Evolutionary conservation across 2,113 vertebrate genomes (phyloP).

Genomic region (Pluvianellus socialis): DNA sequence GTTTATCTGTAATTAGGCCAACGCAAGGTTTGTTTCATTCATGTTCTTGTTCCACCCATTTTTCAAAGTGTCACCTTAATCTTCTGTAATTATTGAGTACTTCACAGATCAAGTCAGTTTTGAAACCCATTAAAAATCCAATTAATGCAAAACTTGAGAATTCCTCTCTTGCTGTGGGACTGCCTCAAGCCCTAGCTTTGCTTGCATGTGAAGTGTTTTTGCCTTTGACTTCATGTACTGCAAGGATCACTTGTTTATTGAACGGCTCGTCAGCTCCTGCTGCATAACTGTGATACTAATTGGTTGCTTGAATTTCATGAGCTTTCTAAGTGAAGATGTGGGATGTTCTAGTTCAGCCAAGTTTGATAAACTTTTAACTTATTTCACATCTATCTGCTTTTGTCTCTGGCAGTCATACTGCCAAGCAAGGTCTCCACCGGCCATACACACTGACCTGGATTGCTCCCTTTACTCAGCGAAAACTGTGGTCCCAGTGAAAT

Average conservation of each 20-base stretch:
- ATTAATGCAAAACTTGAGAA: slow-evolving; percentile 49
- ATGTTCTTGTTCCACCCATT: background rate
- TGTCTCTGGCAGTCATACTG: background rate
- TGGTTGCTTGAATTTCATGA: background rate
- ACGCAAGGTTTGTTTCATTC: background rate
- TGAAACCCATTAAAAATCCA: slow-evolving; percentile 56
- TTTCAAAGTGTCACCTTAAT: slow-evolving; percentile 38
- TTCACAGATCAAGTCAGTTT: background rate
- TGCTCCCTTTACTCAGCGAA: background rate
- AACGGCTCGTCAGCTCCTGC: background rate
- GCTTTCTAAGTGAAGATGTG: background rate
- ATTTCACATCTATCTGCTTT: background rate
- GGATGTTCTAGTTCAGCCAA: background rate
- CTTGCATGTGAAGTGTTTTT: background rate
- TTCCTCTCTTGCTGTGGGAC: background rate
- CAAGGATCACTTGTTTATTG: slow-evolving; percentile 14
- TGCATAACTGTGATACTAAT: background rate
- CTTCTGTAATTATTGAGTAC: slow-evolving; percentile 18
- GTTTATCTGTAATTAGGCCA: background rate
- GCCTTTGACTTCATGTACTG: background rate
- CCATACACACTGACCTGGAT: fast-evolving
- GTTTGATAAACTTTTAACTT: background rate
- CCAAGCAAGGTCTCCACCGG: background rate
- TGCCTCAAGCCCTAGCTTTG: slow-evolving; percentile 9
- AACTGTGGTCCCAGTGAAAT: background rate